Evolutionary conservation across 2,113 vertebrate genomes (phyloP).

Genomic region (Corydoras maculifer): DNA sequence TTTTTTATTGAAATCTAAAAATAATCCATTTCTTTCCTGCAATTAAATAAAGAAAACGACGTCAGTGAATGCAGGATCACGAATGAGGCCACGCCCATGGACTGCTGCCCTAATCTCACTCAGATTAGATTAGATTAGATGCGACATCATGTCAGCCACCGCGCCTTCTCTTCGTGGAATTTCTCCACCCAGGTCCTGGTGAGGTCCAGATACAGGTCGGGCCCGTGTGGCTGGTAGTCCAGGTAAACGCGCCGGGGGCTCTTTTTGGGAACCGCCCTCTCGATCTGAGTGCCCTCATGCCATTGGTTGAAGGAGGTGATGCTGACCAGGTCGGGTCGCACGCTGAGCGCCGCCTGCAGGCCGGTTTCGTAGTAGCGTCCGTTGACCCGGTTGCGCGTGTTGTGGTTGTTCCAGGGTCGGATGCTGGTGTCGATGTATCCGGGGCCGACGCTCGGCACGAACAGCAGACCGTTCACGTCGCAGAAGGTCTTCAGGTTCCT

Average conservation of each 20-base stretch:
- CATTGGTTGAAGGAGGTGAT: conserved; percentile 87
- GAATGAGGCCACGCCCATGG: too few relatives aligned
- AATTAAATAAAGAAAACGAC: too few relatives aligned
- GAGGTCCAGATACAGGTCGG: conserved; percentile 76
- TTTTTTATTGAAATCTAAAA: too few relatives aligned
- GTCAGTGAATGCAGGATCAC: too few relatives aligned
- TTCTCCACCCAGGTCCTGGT: conserved; percentile 80
- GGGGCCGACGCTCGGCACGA: conserved; percentile 81
- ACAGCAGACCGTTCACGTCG: conserved; percentile 77
- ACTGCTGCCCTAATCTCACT: too few relatives aligned
- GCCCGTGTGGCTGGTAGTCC: conserved; percentile 76
- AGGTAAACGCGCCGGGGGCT: conserved; percentile 72
- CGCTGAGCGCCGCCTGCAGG: conserved; percentile 74
- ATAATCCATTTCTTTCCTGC: too few relatives aligned
- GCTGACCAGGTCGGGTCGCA: conserved; percentile 76
- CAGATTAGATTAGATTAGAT: too few relatives aligned
- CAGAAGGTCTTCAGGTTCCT: conserved; percentile 81
- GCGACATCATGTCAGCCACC: conserved; percentile 73
- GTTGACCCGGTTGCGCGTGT: conserved; percentile 81
- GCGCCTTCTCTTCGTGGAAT: conserved; percentile 83
- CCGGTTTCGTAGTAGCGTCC: conserved; percentile 85
- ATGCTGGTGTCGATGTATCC: conserved; percentile 82
- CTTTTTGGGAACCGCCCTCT: conserved; percentile 79
- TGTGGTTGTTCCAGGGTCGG: conserved; percentile 89
- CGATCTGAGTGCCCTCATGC: conserved; percentile 87